Conservation (phyloP, 1,140 invertebrate species). For the Eriosoma lanigerum region DNA sequence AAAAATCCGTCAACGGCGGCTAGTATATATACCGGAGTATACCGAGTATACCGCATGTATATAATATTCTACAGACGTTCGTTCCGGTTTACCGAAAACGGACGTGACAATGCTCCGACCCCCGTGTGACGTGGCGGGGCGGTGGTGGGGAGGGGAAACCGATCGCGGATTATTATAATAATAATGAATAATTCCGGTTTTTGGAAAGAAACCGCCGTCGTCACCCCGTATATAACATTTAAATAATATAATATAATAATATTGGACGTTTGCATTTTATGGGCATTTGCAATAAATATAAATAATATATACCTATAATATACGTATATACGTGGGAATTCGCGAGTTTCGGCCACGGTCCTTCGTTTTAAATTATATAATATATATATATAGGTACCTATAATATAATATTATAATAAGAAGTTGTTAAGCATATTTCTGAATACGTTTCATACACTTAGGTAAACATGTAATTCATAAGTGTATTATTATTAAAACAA, state of each 20-base stretch:
- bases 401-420: too few species aligned
- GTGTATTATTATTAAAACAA: too few species aligned
- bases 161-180: too few species aligned
- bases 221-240: not conserved
- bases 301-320: not conserved
- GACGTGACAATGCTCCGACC: not conserved
- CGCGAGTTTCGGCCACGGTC: too few species aligned
- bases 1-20: slow-evolving; percentile 29
- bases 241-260: not conserved
- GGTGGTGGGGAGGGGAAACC: not conserved
- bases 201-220: not conserved
- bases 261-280: not conserved
- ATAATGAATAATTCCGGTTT: slow-evolving; percentile 20
- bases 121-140: not conserved
- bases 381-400: too few species aligned
- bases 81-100: slow-evolving; percentile 35
- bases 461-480: too few species aligned
- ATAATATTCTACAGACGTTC: not conserved
- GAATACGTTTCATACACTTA: too few species aligned
- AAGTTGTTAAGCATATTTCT: too few species aligned
- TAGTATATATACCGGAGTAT: not conserved
- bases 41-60: not conserved
- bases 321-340: not conserved
- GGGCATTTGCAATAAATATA: not conserved
- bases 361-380: too few species aligned